phyloP scores from a whole-genome alignment of 2,113 vertebrate genomes.

The Cryptoleucopteryx plumbea region DNA sequence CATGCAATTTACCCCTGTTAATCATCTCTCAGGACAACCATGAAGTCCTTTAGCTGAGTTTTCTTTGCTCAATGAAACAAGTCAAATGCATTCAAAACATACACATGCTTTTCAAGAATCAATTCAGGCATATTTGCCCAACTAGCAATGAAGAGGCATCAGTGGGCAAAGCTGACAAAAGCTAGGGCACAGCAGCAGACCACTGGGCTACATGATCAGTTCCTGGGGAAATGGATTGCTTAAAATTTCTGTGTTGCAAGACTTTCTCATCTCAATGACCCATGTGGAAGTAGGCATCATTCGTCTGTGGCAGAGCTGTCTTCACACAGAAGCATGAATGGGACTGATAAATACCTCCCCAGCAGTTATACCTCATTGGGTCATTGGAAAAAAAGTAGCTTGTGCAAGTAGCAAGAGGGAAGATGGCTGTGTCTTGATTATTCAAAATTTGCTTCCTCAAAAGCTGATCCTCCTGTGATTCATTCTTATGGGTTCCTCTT shows the following conservation, averaged over 20 bases:
- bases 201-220: not conserved
- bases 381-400: not conserved
- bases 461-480: not conserved
- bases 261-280: not conserved
- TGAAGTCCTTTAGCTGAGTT: not conserved
- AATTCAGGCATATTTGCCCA: not conserved
- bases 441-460: not conserved
- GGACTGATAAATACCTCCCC: not conserved
- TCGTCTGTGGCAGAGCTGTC: not conserved
- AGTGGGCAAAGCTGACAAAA: not conserved
- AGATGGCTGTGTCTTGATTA: not conserved
- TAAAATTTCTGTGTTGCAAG: not conserved
- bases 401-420: not conserved
- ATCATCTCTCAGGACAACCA: not conserved
- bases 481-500: not conserved
- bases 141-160: not conserved
- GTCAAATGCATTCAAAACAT: not conserved
- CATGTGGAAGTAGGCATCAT: not conserved
- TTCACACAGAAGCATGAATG: not conserved
- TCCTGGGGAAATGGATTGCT: not conserved
- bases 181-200: not conserved
- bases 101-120: not conserved
- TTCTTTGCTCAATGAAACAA: not conserved
- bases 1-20: conserved; percentile 6
- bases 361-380: not conserved